Conservation (phyloP, 2,113 vertebrate genomes). For the Scortum barcoo region DNA sequence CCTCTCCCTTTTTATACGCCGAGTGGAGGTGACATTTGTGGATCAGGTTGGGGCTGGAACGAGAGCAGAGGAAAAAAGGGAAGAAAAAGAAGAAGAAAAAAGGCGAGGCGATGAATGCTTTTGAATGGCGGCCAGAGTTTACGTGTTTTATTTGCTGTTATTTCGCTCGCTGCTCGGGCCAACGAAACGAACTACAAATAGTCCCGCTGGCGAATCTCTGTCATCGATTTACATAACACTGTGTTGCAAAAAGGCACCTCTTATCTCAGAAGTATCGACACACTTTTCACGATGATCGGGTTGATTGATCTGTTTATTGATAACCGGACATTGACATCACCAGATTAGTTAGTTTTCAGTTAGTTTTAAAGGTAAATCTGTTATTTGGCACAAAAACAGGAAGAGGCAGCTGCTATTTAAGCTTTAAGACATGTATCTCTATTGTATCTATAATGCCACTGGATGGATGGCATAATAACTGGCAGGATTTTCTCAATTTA, state of each 20-base stretch:
- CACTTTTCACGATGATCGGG: neutral
- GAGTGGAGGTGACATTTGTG: constrained; percentile 79
- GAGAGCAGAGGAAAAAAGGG: constrained; percentile 59
- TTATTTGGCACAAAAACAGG: neutral
- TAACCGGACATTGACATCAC: neutral
- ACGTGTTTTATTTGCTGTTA: constrained; percentile 32
- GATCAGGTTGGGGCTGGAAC: constrained; percentile 69
- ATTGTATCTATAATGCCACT: neutral
- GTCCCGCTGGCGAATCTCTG: constrained; percentile 9
- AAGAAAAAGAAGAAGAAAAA: too few species aligned
- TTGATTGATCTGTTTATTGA: neutral
- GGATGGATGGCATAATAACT: neutral
- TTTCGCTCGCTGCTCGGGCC: constrained; percentile 17
- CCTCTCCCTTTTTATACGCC: constrained; percentile 64
- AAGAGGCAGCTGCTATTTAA: neutral
- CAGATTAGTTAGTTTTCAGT: too few species aligned
- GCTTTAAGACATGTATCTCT: neutral
- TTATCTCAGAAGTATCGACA: constrained; percentile 40
- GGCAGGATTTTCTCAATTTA: neutral
- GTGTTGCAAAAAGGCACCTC: neutral
- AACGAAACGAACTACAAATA: constrained; percentile 49
- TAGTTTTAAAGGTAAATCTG: neutral
- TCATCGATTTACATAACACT: constrained; percentile 35
- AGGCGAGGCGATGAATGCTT: constrained; percentile 51
- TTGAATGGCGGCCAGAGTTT: constrained; percentile 63